phyloP scores from a whole-genome alignment of 2,113 vertebrate species.

The Variabilichromis moorii region DNA sequence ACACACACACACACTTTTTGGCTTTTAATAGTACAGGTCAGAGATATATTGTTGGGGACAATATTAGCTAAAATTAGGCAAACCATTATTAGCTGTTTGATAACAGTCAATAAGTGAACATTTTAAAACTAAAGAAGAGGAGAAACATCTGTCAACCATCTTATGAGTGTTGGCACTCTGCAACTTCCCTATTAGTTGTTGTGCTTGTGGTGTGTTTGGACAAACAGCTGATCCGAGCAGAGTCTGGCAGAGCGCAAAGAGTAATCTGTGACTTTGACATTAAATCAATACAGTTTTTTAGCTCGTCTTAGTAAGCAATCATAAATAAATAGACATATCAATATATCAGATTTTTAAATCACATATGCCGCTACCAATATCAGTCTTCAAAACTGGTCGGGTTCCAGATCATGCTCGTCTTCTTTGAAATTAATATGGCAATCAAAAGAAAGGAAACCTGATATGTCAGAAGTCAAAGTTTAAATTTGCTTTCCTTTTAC shows the following conservation, averaged over 20 bases:
- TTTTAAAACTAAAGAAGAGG: not conserved
- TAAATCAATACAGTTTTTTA: not conserved
- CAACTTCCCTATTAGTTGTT: not conserved
- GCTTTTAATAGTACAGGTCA: not conserved
- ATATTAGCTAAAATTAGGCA: not conserved
- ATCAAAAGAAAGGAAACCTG: not conserved
- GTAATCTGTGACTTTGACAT: too few relatives aligned
- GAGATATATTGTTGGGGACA: not conserved
- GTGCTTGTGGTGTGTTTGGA: not conserved
- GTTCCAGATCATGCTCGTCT: not conserved
- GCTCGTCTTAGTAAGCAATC: not conserved
- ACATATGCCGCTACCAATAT: fast-evolving
- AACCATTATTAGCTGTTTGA: not conserved
- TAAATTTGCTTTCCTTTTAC: not conserved
- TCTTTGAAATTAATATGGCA: not conserved
- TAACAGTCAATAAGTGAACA: not conserved
- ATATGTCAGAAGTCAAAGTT: not conserved
- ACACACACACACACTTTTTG: not conserved
- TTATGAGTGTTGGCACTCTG: not conserved
- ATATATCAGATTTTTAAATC: not conserved
- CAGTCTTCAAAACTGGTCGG: not conserved
- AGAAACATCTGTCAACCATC: not conserved
- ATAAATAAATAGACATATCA: not conserved
- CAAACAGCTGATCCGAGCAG: not conserved
- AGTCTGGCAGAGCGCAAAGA: not conserved